Percentiles rank a stretch among this genome's conserved stretches.
Evolutionary conservation across 2,797 vertebrate genomes (phyloP).

Genomic region (Myiotriccus ornatus): DNA sequence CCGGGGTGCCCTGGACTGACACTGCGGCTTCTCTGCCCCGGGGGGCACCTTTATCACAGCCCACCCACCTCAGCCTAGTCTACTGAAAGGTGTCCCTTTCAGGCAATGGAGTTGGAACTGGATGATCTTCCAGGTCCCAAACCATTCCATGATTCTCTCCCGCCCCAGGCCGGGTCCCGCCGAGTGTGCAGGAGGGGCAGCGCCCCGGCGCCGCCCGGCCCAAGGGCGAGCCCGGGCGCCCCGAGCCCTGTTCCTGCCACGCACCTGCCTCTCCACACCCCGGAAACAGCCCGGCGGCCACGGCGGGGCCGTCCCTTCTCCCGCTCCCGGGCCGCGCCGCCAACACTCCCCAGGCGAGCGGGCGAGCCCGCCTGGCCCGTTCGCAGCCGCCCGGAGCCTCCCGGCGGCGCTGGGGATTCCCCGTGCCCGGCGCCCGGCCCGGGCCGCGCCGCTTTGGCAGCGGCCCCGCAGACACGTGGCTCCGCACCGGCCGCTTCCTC

Average conservation of each 20-base stretch:
- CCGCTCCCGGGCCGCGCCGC: background rate
- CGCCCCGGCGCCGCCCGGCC: background rate
- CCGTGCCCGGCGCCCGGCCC: background rate
- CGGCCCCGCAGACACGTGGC: slow-evolving; percentile 41
- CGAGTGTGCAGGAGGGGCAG: background rate
- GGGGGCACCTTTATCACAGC: accelerated
- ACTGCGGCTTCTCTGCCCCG: background rate
- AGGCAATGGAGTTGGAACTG: background rate
- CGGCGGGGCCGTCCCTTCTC: background rate
- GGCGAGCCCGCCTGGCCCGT: background rate
- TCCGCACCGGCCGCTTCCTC: background rate
- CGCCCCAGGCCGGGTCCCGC: too few species aligned
- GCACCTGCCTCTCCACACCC: background rate
- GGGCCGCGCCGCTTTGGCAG: background rate
- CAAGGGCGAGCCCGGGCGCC: background rate
- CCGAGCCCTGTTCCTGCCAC: background rate
- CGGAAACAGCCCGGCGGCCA: background rate
- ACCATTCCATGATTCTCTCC: background rate
- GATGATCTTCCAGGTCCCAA: background rate
- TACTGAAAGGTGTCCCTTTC: background rate
- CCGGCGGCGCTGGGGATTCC: background rate
- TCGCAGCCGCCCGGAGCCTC: background rate
- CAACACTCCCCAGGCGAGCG: background rate
- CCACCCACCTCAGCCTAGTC: accelerated
- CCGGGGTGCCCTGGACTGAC: too few species aligned